Evolutionary conservation across 2,113 vertebrate species (phyloP), one percentile per base, ranked within the genome.

Genomic region (Hymenochirus boettgeri): DNA sequence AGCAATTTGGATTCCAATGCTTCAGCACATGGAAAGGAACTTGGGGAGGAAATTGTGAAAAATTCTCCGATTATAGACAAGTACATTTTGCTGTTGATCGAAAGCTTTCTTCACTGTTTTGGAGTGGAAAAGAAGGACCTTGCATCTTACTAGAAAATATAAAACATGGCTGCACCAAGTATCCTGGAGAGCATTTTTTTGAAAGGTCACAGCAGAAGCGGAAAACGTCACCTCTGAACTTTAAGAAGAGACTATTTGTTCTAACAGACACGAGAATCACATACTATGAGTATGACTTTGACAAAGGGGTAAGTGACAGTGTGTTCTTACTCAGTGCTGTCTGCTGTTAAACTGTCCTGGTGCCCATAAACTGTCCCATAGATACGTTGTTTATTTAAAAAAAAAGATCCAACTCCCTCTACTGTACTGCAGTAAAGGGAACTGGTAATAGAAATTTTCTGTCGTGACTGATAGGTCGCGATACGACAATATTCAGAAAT

Each of bases 181-280:
- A 82, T 96, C 60, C 74, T 99, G 76, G 96, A 99, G 77, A 92
- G 96, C 67, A 78, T 94, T 82, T 97, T 99, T 77, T 70, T 96
- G 62, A 99, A 99, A 82, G 96, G 58, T 99, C 96, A 0, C 96
- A 99, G 76, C 96, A 99, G 81, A 98, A 97, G 83, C 97, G 95
- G 78, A 98, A 96, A 79, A 97, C 95, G 0, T 99, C 96, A 4
- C 96, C 96, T 37, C 81, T 98, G 70, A 99, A 99, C 83, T 99
- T 92, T 79, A 99, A 99, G 82, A 95, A 98, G 77, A 90, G 96
- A 39, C 79, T 87, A 71, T 98, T 99, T 77, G 76, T 98, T 58
- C 81, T 99, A 74, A 97, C 92, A 0, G 73, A 83, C 57, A 86
- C 88, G 52, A 96, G 92, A 72, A 85, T 99, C 71, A 81, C 89